These are phyloP conservation scores for Trematomus loennbergii DNA, from an alignment of 2,113 vertebrate species.

Conservation along the genomic window DNA sequence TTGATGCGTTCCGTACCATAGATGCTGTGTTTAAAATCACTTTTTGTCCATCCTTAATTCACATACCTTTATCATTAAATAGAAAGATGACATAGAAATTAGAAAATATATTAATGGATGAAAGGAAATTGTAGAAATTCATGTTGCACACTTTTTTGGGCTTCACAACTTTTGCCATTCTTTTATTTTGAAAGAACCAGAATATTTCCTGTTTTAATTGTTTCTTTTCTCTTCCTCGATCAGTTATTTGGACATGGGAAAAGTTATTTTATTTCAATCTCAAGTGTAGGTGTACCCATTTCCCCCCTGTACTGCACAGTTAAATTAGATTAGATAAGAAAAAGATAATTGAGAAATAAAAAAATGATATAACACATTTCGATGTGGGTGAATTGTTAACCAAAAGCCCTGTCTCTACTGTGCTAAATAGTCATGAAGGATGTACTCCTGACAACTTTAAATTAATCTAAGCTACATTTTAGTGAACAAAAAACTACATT, in stretches of 20 bases:
- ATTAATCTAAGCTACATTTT: neutral
- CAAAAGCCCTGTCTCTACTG: neutral
- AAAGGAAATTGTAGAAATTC: constrained; percentile 70
- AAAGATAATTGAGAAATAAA: neutral
- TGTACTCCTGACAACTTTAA: neutral
- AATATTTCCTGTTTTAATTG: constrained; percentile 13
- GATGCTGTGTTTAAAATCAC: constrained; percentile 88
- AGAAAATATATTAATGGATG: constrained; percentile 69
- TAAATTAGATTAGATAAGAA: constrained; percentile 9
- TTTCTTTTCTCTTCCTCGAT: constrained; percentile 7
- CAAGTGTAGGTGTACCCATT: constrained; percentile 15
- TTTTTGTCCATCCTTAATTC: constrained; percentile 76
- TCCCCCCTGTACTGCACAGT: constrained; percentile 2
- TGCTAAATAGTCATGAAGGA: neutral
- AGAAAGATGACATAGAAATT: constrained; percentile 74
- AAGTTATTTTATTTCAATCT: constrained; percentile 35
- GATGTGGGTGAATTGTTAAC: neutral
- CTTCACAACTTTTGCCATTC: neutral
- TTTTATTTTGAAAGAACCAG: constrained; percentile 19
- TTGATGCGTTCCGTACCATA: constrained; percentile 88
- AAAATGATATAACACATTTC: neutral
- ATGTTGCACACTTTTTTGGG: neutral
- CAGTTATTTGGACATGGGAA: constrained; percentile 7
- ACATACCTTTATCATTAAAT: constrained; percentile 71
- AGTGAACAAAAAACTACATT: neutral